Evolutionary conservation across 2,797 vertebrate genomes (phyloP), one percentile per base, ranked within the genome.

Genomic region (Apogon hyalosoma): DNA sequence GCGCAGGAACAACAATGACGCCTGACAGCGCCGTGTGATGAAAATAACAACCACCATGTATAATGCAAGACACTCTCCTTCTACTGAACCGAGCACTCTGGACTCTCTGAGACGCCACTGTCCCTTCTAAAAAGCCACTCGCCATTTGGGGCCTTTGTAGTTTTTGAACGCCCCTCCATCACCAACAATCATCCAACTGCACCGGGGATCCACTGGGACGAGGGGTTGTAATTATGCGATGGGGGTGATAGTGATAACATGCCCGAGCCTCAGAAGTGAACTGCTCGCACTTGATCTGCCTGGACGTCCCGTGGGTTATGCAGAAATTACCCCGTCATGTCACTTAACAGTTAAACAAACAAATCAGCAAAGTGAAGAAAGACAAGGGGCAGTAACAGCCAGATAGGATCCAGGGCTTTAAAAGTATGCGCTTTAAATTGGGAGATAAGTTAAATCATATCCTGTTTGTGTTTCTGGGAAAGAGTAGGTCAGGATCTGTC

Each of bases 21-120:
- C 69, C 86, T 72, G 83, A 84, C 84, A 79, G 83, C 73, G 36
- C 70, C 79, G 56, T 88, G 84, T 88, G 89, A 89, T 90, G 89
- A 89, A 92, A 92, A 90, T 91, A 92, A 90, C 89, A 90, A 86
- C 87, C 69, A 8, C 16, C 85, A 92, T 92, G 63, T 59, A 91
- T 92, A 84, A 92, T 92, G 85, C 75, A 92, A 13, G 71, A 77
- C 61, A 16, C 83, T 85, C 77, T 84, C 70, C 82, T 77, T 70
- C 64, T 48, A 60, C 71, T 73, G 77, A 86, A 77, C 71, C 50
- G 3, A 69, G 69, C 84, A 73, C 75, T 85, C 67, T 64, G 66
- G 82, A 79, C 78, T 77, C 69, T 72, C 57, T 38, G 41, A 69
- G 73, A 80, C 38, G 9, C 15, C 8, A 3, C 50, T n/a, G 62